Base-by-base conservation (phyloP, 2,113 vertebrate genomes). In the Cyprinodon variegatus region DNA sequence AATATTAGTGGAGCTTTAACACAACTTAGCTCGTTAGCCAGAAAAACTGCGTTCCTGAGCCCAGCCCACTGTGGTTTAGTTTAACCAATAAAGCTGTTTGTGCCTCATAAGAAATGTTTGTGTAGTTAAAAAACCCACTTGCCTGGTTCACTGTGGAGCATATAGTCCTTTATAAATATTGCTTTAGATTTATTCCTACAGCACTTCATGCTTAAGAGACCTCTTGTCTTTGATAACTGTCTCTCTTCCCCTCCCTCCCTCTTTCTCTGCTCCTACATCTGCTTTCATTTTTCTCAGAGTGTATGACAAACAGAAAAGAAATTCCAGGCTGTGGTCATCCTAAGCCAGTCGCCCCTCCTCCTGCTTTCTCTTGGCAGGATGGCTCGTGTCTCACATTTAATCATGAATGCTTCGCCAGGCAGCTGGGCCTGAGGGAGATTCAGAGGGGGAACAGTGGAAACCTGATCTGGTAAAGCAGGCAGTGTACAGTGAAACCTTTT, bases 271-370 rank as follows among this genome's bases (percentile, higher is more conserved):
- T 79, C 67, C 87, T 75, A 92, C 94, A 94, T 94, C 94, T 95
- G 94, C 90, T 94, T 95, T 92, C 91, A 93, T 91, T 95, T 94
- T 93, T 84, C 91, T 85, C 84, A 50, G 86, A 88, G 90, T 92
- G 89, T 92, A 91, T 93, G 93, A 94, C 93, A 94, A 94, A 94
- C 91, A 91, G 93, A 65, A 46, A 89, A 93, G 89, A 93, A 90
- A 93, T 95, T 94, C 92, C 92, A 91, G 91, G 91, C 92, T 91
- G 89, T 83, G 90, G 91, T 92, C 66, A 77, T 86, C 79, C 77
- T 82, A 89, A 90, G 90, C 90, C 86, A 83, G 79, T 73, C 67
- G 79, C 85, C 87, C 90, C 83, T 84, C 83, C 90, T 77, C 84
- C 75, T 62, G 85, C 83, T 87, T 90, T 90, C 83, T 92, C 88